Evolutionary conservation across 2,888 invertebrate species (phyloP), one percentile per base, ranked within the genome.

Genomic region (Euclidia mi): DNA sequence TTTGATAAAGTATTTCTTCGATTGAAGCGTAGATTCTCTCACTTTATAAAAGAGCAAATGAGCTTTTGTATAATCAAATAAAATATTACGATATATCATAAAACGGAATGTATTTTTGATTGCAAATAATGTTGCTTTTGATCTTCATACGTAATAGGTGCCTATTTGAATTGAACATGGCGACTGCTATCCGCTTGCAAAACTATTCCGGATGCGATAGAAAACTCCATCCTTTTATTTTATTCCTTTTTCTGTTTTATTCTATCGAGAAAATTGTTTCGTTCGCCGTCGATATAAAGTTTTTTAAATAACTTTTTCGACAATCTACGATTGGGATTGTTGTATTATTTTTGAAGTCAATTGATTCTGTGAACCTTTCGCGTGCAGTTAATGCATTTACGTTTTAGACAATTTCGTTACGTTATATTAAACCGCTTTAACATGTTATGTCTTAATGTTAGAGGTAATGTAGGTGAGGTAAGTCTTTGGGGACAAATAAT

Each of bases 201-300:
- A 92, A 92, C 92, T 90, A 89, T 89, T 86, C 86, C 83, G 89
- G 85, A 85, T 88, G 78, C 91, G 85, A 90, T 89, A 90, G 90
- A 87, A 90, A 91, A 89, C 88, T 89, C 89, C 73, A 90, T 89
- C 82, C 87, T 84, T 89, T 90, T 89, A 92, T 90, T 91, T 90
- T 89, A 90, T 89, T 87, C 80, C 83, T 85, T 88, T 89, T 88
- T 88, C 84, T 84, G 87, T 90, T 71, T 90, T 88, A 87, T 90
- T 89, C 85, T 81, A 86, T 86, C 76, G 83, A 74, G 79, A 79
- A 85, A 87, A 89, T 88, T 85, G 86, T 90, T 89, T 88, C 79
- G 82, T 82, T 83, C 82, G 47, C 49, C 41, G 10, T 48, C 18
- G n/a, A n/a, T 31, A 31, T 46, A 40, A 48, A 58, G 48, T 52